Evolutionary conservation across 2,888 invertebrate genomes (phyloP), one percentile per base, ranked within the genome.

Genomic region (Pterobdella sp.): DNA sequence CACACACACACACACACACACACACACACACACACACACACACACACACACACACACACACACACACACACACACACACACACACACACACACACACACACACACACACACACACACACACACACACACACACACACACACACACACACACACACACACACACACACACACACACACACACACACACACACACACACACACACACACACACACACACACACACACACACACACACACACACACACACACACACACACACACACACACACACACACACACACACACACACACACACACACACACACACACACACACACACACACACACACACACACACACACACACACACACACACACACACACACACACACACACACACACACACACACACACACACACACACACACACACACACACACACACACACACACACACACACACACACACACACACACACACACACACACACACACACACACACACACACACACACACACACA

Each of bases 61-160:
- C 42, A 42, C 42, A 42, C 42, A 18, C 42, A 42, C 42, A 42
- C 42, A 42, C 42, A 42, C 42, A 42, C 60, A 56, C 60, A 56
- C 60, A 56, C 60, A 56, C 60, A 56, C 60, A 56, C 60, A 56
- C 60, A 56, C 60, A 56, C 60, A 56, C 60, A 56, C 60, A 56
- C 60, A 56, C 60, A 56, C 60, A 56, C 60, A 56, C 60, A 56
- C n/a, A 56, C 60, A 56, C 60, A 56, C 60, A 56, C 60, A 56
- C 60, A 56, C 60, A 56, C 60, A 56, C 60, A 56, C 60, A 56
- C 60, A 56, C 60, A 56, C 60, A 56, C 60, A 56, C 60, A 56
- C 60, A 56, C 60, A 56, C 60, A 56, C 60, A 56, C 4, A 56
- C 60, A 56, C 60, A 56, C 49, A 42, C 49, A 42, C 49, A 42